Evolutionary conservation across 2,797 vertebrate species (phyloP), one percentile per base, ranked within the genome.

Genomic region (Darevskia nairensis): DNA sequence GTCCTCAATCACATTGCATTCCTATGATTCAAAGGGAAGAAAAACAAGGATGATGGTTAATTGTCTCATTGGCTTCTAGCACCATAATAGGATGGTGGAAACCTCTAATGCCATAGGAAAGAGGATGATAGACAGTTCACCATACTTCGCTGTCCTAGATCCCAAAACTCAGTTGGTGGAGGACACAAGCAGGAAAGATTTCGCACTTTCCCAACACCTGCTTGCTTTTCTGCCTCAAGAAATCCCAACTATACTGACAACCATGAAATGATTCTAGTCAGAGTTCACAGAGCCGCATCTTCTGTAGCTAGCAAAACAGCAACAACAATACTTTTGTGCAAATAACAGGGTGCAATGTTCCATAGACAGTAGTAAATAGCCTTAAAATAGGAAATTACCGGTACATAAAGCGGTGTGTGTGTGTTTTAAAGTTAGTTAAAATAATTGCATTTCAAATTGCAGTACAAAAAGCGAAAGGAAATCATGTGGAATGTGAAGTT

Each of bases 391-490:
- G 50, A 15, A 55, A 55, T 15, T 55, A 35, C 35, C 35, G 35
- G 35, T 55, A 3, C 46, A 4, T 55, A 55, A 55, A 55, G 50
- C 13, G 3, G 50, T 55, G 50, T 55, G 50, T 15, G 50, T 15
- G 50, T 55, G 50, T 13, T 85, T n/a, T 66, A 11, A 75, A 64
- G 25, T 64, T n/a, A 10, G 35, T 35, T 85, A 61, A 29, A 64
- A 44, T 46, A n/a, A 77, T 41, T 86, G 35, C 19, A 25, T 79
- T 86, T 86, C 55, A 90, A 82, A 50, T 41, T 75, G 81, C 19
- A 78, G 13, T 32, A 74, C 23, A 64, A 55, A 90, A 41, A 55
- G 23, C 8, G 2, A 84, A 75, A 61, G 6, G 9, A 55, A 79
- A 80, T 8, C 35, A 39, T n/a, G 27, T 41, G n/a, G n/a, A 25